Conservation (phyloP, 2,888 invertebrate species). For the Allygus modestus region DNA sequence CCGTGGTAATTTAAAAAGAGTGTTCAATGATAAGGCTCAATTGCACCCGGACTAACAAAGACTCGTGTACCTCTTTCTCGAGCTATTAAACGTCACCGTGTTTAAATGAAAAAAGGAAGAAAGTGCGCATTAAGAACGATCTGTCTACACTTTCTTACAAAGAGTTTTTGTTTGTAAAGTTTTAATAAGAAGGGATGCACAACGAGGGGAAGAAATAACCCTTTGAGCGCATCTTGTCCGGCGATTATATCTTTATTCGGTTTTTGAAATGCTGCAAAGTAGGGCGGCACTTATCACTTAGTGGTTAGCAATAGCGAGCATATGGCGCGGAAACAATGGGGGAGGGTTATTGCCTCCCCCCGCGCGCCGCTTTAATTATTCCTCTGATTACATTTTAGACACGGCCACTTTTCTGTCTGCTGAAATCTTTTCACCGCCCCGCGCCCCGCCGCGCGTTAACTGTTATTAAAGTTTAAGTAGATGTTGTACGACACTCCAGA, state of each 20-base stretch:
- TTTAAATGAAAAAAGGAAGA: constrained; percentile 37
- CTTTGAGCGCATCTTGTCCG: constrained; percentile 51
- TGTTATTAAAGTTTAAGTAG: constrained; percentile 62
- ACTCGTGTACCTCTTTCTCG: constrained; percentile 15
- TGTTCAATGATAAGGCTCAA: not conserved
- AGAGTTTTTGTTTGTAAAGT: constrained; percentile 53
- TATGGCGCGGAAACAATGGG: constrained; percentile 44
- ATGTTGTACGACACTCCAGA: constrained; percentile 40
- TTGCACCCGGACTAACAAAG: not conserved
- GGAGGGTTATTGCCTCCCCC: constrained; percentile 47
- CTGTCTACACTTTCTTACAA: constrained; percentile 30
- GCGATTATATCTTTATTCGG: constrained; percentile 57
- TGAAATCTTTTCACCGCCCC: constrained; percentile 59
- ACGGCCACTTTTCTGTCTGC: constrained; percentile 58
- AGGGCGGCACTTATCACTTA: constrained; percentile 59
- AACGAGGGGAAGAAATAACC: constrained; percentile 39
- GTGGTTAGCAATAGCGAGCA: constrained; percentile 60
- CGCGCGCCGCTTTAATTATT: constrained; percentile 49
- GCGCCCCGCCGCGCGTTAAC: constrained; percentile 40
- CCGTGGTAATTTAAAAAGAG: not conserved
- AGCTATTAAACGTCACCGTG: constrained; percentile 29
- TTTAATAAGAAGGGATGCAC: constrained; percentile 54
- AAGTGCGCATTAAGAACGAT: constrained; percentile 30
- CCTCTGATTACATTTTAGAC: constrained; percentile 62
- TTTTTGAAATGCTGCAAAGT: constrained; percentile 50